Evolutionary conservation across 2,113 vertebrate genomes (phyloP).

Genomic region (Puffinus mauretanicus): DNA sequence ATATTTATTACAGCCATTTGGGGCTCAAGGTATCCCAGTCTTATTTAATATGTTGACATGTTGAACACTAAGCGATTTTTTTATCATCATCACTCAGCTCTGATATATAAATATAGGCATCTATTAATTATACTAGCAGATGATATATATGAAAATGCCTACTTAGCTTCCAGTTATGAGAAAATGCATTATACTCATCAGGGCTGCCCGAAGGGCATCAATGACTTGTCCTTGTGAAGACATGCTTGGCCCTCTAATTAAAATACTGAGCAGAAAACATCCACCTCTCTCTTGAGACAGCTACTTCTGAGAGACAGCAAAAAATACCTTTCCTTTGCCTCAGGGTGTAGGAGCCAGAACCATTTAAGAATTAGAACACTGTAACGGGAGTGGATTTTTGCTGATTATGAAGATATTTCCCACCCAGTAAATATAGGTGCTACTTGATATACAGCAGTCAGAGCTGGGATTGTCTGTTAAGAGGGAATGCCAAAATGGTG

Average conservation of each 20-base stretch:
- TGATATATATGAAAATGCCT: not conserved
- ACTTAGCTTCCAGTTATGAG: not conserved
- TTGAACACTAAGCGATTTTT: not conserved
- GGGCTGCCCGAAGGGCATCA: not conserved
- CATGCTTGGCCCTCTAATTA: not conserved
- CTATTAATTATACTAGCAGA: slow-evolving; percentile 26
- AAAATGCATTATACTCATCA: not conserved
- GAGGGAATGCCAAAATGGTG: not conserved
- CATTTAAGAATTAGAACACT: not conserved
- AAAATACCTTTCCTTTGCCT: not conserved
- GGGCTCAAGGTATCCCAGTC: not conserved
- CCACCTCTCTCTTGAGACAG: not conserved
- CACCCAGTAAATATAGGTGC: not conserved
- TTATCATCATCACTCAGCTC: slow-evolving; percentile 6
- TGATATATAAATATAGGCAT: slow-evolving; percentile 14
- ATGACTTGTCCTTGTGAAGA: not conserved
- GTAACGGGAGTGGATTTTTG: not conserved
- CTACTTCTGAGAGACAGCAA: not conserved
- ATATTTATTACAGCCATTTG: slow-evolving; percentile 39
- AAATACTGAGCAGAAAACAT: not conserved
- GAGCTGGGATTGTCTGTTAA: not conserved
- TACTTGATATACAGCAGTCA: not conserved
- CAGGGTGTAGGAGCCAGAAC: not conserved
- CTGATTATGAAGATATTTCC: not conserved
- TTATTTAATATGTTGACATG: slow-evolving; percentile 27